Percentiles rank a stretch among this genome's conserved stretches.
phyloP scores from a whole-genome alignment of 2,888 invertebrate species.

The Bugula neritina region DNA sequence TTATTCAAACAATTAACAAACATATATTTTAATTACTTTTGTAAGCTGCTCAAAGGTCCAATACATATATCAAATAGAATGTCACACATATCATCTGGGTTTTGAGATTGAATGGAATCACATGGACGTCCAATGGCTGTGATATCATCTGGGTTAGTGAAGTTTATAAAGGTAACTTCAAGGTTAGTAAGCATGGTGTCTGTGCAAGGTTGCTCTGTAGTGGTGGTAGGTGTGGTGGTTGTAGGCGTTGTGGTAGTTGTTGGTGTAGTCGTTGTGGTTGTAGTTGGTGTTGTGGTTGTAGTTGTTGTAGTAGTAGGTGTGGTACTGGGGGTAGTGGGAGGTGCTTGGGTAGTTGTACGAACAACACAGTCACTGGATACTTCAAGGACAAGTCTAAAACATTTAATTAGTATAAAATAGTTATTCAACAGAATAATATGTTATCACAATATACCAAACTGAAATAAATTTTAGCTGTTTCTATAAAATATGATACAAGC shows the following conservation, averaged over 20 bases:
- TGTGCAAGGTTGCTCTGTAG: constrained; percentile 1
- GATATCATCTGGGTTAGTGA: constrained; percentile 5
- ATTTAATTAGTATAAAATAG: no score
- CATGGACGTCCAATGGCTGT: background rate
- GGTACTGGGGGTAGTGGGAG: background rate
- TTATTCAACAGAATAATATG: no score
- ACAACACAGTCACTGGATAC: constrained; percentile 15
- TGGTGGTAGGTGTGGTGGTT: background rate
- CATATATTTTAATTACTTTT: background rate
- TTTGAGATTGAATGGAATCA: background rate
- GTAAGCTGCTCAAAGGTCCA: background rate
- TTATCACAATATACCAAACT: no score
- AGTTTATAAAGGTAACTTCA: background rate
- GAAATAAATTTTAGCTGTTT: no score
- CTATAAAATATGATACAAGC: no score
- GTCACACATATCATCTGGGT: background rate
- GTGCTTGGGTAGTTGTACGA: background rate
- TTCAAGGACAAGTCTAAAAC: background rate
- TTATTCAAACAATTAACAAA: no score
- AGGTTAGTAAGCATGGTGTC: background rate
- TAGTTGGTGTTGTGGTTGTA: background rate
- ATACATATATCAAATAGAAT: constrained; percentile 8
- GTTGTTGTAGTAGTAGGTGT: constrained; percentile 13
- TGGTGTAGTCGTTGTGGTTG: background rate
- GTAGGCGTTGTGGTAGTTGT: background rate